Conservation (phyloP, 2,113 vertebrate species). For the Atractosteus spatula region DNA sequence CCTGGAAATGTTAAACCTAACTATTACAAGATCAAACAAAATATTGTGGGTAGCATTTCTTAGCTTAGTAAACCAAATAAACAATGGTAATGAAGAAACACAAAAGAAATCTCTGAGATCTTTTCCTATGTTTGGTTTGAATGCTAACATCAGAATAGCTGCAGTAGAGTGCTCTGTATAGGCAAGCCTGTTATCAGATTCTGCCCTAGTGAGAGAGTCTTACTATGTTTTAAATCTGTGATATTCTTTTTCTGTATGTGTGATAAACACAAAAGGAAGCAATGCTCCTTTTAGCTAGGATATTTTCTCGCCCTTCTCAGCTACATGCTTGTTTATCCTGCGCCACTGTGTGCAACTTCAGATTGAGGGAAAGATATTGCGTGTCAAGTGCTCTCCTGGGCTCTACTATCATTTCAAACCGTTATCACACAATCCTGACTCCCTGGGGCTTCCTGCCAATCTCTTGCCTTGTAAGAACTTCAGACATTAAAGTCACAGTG, state of each 20-base stretch:
- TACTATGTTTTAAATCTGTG: conserved; percentile 16
- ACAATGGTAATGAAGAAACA: too few species aligned
- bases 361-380: conserved; percentile 67
- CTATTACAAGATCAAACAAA: too few species aligned
- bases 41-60: too few species aligned
- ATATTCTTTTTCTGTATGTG: conserved; percentile 20
- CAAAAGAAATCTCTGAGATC: too few species aligned
- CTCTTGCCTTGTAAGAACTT: conserved; percentile 22
- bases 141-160: neutral
- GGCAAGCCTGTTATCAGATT: neutral
- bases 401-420: conserved; percentile 74
- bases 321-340: conserved; percentile 66
- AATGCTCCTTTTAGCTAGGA: neutral
- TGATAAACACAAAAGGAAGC: conserved; percentile 23
- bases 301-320: conserved; percentile 19
- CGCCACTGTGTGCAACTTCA: conserved; percentile 60
- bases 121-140: too few species aligned
- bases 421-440: conserved; percentile 69
- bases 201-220: neutral
- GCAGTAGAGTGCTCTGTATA: neutral
- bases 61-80: too few species aligned
- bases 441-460: conserved; percentile 56
- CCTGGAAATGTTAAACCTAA: too few species aligned
- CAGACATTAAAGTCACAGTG: too few species aligned
- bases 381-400: conserved; percentile 75